Conservation (phyloP, 64 coral and sea anemone genomes). For the Pocillopora verrucosa region DNA sequence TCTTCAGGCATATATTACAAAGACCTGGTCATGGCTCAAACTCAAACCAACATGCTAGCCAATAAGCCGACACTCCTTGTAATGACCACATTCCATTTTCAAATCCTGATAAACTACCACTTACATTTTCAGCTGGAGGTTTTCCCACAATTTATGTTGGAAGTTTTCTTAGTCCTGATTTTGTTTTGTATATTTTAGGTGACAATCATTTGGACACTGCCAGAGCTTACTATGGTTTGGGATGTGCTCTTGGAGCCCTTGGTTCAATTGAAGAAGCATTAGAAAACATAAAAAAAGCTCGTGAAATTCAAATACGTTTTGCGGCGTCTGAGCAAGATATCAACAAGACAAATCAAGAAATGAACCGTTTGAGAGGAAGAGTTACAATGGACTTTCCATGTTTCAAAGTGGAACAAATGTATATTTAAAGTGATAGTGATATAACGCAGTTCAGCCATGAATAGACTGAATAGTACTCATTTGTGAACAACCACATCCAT, state of each 20-base stretch:
- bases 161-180: background rate
- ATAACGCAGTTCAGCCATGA: no score
- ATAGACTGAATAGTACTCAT: no score
- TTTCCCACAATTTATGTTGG: background rate
- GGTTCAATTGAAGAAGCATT: slow-evolving; percentile 43
- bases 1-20: no score
- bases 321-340: slow-evolving; percentile 47
- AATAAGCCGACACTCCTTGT: no score
- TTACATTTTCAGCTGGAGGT: background rate
- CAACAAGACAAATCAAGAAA: slow-evolving; percentile 14
- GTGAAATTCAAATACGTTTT: background rate
- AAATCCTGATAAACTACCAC: background rate
- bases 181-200: background rate
- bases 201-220: slow-evolving; percentile 75
- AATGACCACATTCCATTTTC: background rate
- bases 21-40: no score
- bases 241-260: slow-evolving; percentile 31
- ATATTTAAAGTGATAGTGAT: background rate
- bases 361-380: background rate
- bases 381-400: background rate
- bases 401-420: background rate
- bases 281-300: background rate
- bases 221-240: slow-evolving; percentile 63
- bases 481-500: no score
- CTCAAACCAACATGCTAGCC: no score